Evolutionary conservation across 2,113 vertebrate genomes (phyloP), one percentile per base, ranked within the genome.

Genomic region (Pedionomus torquatus): DNA sequence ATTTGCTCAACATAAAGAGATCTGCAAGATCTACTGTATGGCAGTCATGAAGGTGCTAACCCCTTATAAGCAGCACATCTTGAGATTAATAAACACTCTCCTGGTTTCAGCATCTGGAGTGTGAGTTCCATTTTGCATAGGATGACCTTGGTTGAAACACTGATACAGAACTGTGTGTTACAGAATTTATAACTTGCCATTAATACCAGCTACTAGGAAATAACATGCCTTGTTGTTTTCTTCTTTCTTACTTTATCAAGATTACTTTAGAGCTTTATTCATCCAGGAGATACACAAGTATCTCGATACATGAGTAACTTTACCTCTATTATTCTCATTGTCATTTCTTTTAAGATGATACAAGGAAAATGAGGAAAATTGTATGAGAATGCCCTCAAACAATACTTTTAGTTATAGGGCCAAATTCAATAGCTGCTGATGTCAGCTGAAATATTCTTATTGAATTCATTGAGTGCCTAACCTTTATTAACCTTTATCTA

Each of bases 71-170:
- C 89, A 88, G 75, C 94, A 65, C 82, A 92, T 95, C 70, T 96
- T 93, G 95, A 89, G 86, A 89, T 97, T 98, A 98, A 98, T 98
- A 98, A 98, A 98, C 98, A 97, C 95, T 84, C 19, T 93, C 64
- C 57, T 95, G n/a, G 7, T 84, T 96, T 95, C 80, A 93, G 84
- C 97, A 97, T 93, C 93, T 96, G 93, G 95, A 97, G 90, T 95
- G 96, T 0, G 24, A 97, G 92, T 91, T 97, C 89, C 58, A 30
- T 96, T 98, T 98, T 97, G 89, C 97, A 97, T 95, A 96, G 35
- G 72, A 71, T 97, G 97, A 98, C 98, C 98, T 98, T 98, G 96
- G 75, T 30, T 88, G 84, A 85, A 81, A 72, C 63, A 78, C 44
- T 4, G 10, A 74, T 93, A 88, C 60, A 91, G 58, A 57, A 61